Evolutionary conservation across 2,797 vertebrate species (phyloP).

Genomic region (Ceyx erithaca): DNA sequence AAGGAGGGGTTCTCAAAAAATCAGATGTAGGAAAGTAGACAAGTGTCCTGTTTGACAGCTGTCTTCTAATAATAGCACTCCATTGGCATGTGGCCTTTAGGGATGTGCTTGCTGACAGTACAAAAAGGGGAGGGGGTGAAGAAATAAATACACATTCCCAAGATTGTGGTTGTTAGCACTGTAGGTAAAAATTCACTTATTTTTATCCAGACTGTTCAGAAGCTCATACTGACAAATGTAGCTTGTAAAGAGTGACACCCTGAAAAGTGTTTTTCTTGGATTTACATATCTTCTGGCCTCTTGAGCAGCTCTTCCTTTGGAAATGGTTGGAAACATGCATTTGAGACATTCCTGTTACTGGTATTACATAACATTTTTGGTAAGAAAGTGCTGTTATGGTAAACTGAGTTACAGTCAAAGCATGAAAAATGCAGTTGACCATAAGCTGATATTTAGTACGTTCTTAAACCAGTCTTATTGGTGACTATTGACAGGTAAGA

Average conservation of each 20-base stretch:
- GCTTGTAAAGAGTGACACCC: not conserved
- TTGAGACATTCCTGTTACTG: not conserved
- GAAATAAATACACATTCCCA: not conserved
- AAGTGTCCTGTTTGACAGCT: not conserved
- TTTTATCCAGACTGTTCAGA: not conserved
- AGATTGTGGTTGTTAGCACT: not conserved
- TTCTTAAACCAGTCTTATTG: not conserved
- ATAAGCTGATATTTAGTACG: not conserved
- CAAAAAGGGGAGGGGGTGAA: not conserved
- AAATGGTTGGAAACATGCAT: not conserved
- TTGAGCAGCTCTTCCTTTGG: not conserved
- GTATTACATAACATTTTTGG: not conserved
- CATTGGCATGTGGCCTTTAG: not conserved
- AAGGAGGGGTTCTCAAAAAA: not conserved
- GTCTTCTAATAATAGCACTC: not conserved
- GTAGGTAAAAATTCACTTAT: not conserved
- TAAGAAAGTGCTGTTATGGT: not conserved
- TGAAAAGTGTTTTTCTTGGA: not conserved
- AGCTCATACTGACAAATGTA: not conserved
- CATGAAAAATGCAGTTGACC: not conserved
- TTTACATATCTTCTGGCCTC: not conserved
- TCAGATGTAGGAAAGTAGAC: not conserved
- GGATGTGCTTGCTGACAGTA: not conserved
- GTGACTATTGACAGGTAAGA: not conserved
- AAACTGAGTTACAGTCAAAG: not conserved